A percentile compares a stretch with the other conserved stretches of the same genome.
phyloP scores from a whole-genome alignment of 2,888 invertebrate species.

The Drosophila mimetica region DNA sequence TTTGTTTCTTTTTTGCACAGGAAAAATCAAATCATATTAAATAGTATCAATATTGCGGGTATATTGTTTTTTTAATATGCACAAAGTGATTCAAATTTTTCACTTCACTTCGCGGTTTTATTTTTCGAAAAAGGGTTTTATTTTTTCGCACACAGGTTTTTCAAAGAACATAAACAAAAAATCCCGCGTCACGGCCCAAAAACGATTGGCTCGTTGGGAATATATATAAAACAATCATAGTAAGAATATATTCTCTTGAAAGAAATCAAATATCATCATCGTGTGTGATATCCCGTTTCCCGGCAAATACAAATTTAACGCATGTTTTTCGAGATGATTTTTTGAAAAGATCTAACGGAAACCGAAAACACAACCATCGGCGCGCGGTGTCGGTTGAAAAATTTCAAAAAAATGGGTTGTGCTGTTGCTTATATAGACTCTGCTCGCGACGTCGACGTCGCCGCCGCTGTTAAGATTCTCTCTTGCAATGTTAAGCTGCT shows the following conservation, averaged over 20 bases:
- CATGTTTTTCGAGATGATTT: too few relatives aligned
- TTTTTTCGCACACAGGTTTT: conserved; percentile 4
- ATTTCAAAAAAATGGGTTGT: conserved; percentile 6
- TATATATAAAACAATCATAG: not conserved
- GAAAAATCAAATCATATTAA: conserved; percentile 30
- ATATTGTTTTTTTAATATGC: conserved; percentile 18
- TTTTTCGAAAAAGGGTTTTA: not conserved
- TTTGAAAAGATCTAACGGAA: not conserved
- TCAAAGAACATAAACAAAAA: conserved; percentile 6
- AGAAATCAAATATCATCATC: conserved; percentile 8
- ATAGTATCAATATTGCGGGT: conserved; percentile 31
- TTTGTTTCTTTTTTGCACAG: not conserved
- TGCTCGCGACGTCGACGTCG: conserved; percentile 3
- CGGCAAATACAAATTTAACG: not conserved
- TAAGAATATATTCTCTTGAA: not conserved
- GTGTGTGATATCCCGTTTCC: not conserved
- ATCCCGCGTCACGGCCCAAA: conserved; percentile 4
- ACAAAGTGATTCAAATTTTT: not conserved
- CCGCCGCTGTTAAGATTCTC: conserved; percentile 6
- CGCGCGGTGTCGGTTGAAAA: conserved; percentile 7
- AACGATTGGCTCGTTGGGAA: not conserved
- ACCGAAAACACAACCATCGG: conserved; percentile 6
- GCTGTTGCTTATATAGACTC: conserved; percentile 10
- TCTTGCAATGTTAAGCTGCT: conserved; percentile 1
- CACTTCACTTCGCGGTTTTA: conserved; percentile 14